These are phyloP conservation scores for Falco columbarius DNA, from an alignment of 2,797 vertebrate genomes.

Conservation along the genomic window DNA sequence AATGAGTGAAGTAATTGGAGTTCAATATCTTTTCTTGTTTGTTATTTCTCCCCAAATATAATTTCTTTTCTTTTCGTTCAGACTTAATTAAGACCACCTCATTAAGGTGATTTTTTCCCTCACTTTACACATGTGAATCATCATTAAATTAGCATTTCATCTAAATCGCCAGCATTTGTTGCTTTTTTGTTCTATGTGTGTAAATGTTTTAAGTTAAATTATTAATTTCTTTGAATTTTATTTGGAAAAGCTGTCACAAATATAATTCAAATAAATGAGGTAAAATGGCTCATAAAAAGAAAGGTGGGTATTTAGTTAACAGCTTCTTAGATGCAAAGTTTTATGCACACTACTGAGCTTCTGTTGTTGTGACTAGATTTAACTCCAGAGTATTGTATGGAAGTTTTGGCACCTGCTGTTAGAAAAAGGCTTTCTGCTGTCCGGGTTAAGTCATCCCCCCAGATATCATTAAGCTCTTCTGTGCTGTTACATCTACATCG, in stretches of 20 bases:
- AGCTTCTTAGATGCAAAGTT: background rate
- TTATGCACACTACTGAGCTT: fast-evolving
- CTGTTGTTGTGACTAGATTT: background rate
- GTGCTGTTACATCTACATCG: background rate
- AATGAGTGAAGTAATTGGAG: background rate
- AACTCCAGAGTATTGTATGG: background rate
- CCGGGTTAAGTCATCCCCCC: background rate
- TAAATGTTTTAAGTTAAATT: background rate
- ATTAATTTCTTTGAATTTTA: background rate
- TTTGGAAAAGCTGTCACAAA: background rate
- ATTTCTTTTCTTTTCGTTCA: background rate
- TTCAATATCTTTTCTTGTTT: background rate
- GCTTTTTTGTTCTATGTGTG: background rate
- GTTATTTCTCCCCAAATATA: background rate
- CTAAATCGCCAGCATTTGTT: background rate
- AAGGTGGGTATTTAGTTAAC: background rate
- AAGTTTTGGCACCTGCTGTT: background rate
- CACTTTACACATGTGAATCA: background rate
- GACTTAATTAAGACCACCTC: background rate
- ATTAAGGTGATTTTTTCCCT: background rate
- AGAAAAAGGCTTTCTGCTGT: background rate
- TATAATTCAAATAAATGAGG: background rate
- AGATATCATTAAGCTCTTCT: background rate
- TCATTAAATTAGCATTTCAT: background rate
- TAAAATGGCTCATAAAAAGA: background rate